Conservation (phyloP, 2,113 vertebrate species). For the Cairina moschata region DNA sequence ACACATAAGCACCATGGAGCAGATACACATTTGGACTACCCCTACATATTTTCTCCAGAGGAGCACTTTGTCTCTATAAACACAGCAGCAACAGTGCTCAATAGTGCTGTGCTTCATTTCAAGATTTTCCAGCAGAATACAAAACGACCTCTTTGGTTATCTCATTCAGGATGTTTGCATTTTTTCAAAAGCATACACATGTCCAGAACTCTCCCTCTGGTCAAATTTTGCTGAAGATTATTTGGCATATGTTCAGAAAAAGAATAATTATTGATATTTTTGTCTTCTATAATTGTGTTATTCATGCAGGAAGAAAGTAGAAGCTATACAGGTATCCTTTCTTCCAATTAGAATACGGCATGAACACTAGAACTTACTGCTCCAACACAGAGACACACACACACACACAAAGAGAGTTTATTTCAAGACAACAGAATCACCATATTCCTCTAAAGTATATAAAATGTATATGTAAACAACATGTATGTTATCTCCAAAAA, state of each 20-base stretch:
- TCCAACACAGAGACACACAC: not conserved
- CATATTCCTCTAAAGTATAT: not conserved
- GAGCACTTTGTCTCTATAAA: not conserved
- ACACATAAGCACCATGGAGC: not conserved
- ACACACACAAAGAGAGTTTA: not conserved
- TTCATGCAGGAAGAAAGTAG: not conserved
- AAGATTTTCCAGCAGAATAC: not conserved
- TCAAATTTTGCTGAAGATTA: not conserved
- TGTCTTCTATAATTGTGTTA: not conserved
- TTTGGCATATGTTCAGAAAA: not conserved
- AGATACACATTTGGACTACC: not conserved
- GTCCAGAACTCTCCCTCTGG: not conserved
- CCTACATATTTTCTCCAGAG: not conserved
- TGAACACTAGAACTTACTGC: not conserved
- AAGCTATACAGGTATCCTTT: not conserved
- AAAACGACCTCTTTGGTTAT: not conserved
- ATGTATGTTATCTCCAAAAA: not conserved
- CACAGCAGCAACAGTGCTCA: not conserved
- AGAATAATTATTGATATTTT: not conserved
- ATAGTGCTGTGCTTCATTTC: not conserved
- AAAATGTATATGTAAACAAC: not conserved
- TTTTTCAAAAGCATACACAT: not conserved
- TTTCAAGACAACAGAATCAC: not conserved
- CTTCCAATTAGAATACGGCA: not conserved
- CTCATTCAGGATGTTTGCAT: conserved; percentile 22